phyloP scores from a whole-genome alignment of 1,140 invertebrate species.

The Eriosoma lanigerum region DNA sequence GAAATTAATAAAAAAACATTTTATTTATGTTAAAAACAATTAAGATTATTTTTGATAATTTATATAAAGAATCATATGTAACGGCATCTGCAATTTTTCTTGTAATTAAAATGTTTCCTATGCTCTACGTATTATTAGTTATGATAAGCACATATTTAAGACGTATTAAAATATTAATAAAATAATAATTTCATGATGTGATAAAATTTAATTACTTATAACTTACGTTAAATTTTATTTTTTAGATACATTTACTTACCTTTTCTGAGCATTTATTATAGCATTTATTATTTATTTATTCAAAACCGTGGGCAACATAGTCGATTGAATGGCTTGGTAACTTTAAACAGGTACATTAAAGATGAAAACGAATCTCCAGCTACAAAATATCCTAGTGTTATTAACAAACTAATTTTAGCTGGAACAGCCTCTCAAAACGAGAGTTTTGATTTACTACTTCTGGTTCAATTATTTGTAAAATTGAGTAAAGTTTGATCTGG shows the following conservation, averaged over 20 bases:
- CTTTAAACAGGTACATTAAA: constrained; percentile 17
- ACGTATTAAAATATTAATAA: too few relatives aligned
- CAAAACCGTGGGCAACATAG: neutral
- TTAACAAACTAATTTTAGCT: constrained; percentile 13
- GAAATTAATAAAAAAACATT: neutral
- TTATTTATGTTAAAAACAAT: neutral
- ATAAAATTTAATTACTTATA: too few relatives aligned
- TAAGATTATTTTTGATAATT: neutral
- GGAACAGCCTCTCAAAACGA: neutral
- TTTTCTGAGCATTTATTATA: neutral
- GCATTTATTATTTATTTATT: too few relatives aligned
- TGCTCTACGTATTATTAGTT: too few relatives aligned
- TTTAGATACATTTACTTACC: constrained; percentile 1
- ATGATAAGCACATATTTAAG: too few relatives aligned
- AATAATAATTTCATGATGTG: too few relatives aligned
- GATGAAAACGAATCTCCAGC: constrained; percentile 16
- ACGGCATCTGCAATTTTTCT: constrained; percentile 52
- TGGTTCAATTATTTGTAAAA: constrained; percentile 20
- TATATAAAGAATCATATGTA: neutral
- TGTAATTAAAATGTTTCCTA: neutral
- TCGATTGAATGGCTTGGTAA: neutral
- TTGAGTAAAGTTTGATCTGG: neutral
- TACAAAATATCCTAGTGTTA: neutral
- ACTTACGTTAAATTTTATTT: neutral
- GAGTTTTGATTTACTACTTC: constrained; percentile 11